Conservation (phyloP, 2,888 invertebrate species). For the Parnassius mnemosyne region DNA sequence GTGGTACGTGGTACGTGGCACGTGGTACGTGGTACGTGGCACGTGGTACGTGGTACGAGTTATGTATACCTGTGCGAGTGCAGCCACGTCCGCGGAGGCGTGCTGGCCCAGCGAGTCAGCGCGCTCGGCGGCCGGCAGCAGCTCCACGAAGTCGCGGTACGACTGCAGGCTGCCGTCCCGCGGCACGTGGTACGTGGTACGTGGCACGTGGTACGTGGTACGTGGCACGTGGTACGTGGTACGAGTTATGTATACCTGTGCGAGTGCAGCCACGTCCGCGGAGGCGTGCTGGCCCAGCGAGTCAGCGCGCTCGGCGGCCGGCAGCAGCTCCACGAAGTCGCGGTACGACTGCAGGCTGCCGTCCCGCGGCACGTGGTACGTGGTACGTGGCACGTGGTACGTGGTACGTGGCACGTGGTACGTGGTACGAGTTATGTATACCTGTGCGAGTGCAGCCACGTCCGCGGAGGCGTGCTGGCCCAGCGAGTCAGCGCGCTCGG, state of each 20-base stretch:
- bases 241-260: conserved; percentile 84
- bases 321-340: conserved; percentile 89
- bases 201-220: conserved; percentile 79
- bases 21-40: conserved; percentile 79
- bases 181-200: too few relatives aligned
- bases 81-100: conserved; percentile 93
- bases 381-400: conserved; percentile 40
- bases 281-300: conserved; percentile 95
- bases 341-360: conserved; percentile 90
- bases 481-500: conserved; percentile 92
- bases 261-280: conserved; percentile 92
- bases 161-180: conserved; percentile 88
- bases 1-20: too few relatives aligned
- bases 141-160: conserved; percentile 89
- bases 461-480: conserved; percentile 96
- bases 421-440: conserved; percentile 84
- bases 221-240: conserved; percentile 76
- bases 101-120: conserved; percentile 95
- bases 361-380: conserved; percentile 87
- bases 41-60: conserved; percentile 88
- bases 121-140: conserved; percentile 88
- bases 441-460: conserved; percentile 91
- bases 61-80: conserved; percentile 92
- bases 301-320: conserved; percentile 90
- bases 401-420: conserved; percentile 73